Conservation (phyloP, 2,888 invertebrate species). For the Amorpha juglandis region DNA sequence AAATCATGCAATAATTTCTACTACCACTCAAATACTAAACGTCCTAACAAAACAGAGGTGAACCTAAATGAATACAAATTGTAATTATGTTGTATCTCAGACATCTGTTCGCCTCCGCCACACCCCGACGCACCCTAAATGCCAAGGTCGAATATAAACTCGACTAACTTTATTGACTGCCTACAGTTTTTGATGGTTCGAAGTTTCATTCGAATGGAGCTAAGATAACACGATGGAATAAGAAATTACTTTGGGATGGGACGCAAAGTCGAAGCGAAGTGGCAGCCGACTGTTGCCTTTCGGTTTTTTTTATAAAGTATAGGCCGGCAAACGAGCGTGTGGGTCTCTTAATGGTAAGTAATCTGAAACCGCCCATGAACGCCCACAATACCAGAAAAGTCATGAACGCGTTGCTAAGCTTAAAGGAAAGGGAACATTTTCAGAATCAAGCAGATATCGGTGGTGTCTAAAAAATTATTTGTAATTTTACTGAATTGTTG, state of each 20-base stretch:
- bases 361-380: too few relatives aligned
- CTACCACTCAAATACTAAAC: neutral
- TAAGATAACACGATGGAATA: neutral
- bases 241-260: neutral
- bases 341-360: too few relatives aligned
- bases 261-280: neutral
- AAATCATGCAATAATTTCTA: neutral
- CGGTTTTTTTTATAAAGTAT: too few relatives aligned
- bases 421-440: too few relatives aligned
- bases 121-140: constrained; percentile 2
- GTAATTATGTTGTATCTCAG: neutral
- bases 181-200: neutral
- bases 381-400: too few relatives aligned
- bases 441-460: too few relatives aligned
- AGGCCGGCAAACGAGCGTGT: too few relatives aligned
- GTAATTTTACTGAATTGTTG: too few relatives aligned
- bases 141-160: constrained; percentile 15
- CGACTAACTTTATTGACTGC: neutral
- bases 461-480: too few relatives aligned
- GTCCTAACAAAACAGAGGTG: neutral
- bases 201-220: neutral
- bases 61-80: neutral
- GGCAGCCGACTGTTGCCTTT: too few relatives aligned
- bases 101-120: neutral
- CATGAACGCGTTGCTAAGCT: too few relatives aligned